Conservation (phyloP, 37 sponge, comb jelly and placozoan species). For the Spongilla lacustris region DNA sequence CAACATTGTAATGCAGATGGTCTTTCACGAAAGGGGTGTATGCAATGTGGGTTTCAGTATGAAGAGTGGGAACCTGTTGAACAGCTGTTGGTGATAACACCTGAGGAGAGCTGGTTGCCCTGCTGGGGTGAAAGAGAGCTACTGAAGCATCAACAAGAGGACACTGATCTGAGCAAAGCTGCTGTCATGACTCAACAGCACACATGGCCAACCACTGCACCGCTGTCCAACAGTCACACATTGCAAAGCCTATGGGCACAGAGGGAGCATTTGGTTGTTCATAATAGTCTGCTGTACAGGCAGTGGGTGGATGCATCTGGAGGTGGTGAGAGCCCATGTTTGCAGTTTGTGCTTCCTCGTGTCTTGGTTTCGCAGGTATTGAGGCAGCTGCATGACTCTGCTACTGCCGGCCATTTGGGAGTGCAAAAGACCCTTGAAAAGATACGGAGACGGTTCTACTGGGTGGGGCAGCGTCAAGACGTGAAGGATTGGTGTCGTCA, state of each 20-base stretch:
- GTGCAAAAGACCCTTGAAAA: slow-evolving; percentile 12
- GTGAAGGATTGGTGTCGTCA: slow-evolving; percentile 17
- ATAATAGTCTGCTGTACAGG: slow-evolving; percentile 19
- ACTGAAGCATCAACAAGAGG: too few relatives aligned
- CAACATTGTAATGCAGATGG: slow-evolving; percentile 14
- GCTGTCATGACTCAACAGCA: too few relatives aligned
- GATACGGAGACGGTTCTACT: slow-evolving; percentile 12
- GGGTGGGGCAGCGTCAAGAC: slow-evolving; percentile 7
- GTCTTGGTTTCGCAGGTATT: neutral
- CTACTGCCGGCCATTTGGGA: slow-evolving; percentile 24
- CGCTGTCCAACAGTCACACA: too few relatives aligned
- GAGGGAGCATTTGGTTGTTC: slow-evolving; percentile 2
- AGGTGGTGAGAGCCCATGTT: neutral
- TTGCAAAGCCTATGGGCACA: slow-evolving; percentile 6
- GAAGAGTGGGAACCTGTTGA: too few relatives aligned
- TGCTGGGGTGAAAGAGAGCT: too few relatives aligned
- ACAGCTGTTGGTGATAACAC: too few relatives aligned
- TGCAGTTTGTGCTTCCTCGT: slow-evolving; percentile 27
- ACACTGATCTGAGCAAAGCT: too few relatives aligned
- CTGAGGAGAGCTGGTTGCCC: too few relatives aligned
- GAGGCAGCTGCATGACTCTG: slow-evolving; percentile 1
- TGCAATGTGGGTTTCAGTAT: neutral
- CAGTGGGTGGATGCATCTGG: slow-evolving; percentile 5
- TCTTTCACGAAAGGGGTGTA: slow-evolving; percentile 13
- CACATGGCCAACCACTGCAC: too few relatives aligned